Base-by-base conservation (phyloP, 2,888 invertebrate species). In the Cepaea hortensis region DNA sequence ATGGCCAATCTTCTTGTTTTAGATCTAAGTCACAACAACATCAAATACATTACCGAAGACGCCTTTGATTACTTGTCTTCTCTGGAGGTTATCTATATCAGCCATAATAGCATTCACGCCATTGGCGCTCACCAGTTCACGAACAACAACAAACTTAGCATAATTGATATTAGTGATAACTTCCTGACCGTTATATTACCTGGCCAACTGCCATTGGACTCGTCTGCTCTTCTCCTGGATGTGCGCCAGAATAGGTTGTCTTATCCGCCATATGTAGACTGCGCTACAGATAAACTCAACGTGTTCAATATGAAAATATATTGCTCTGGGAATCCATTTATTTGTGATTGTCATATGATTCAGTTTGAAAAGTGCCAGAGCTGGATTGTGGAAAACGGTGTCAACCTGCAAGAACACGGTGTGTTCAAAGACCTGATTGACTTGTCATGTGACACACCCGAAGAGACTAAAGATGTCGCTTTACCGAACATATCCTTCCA, bases 311-410 rank as follows among this genome's bases (percentile, higher is more conserved):
- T 87, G 11, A 75, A 81, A 70, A 65, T 88, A 65, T 76, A 20
- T 4, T 82, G 85, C 0, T 73, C 84, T 13, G 18, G n/a, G 48
- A 89, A 89, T 46, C 89, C 89, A 18, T 89, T 80, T 23, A 20
- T 46, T 4, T 89, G 89, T 77, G 88, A 88, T 80, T 89, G 89
- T 55, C 11, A 76, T n/a, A 77, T 88, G 73, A 62, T 84, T 75
- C 79, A 72, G 20, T 84, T 87, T 75, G 84, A 84, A 18, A 50
- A 65, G 15, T 87, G 84, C 62, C 68, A 77, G 6, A 72, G 55
- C 5, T 80, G 83, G 83, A n/a, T 87, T n/a, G 48, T 20, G 3
- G 20, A 50, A 3, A 35, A 55, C 7, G 46, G 13, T 48, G 23
- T 11, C 35, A 87, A 81, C 55, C 61, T 46, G 11, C 50, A 75